Base-by-base conservation (phyloP, 2,888 invertebrate species). In the Tubiluchus corallicola region DNA sequence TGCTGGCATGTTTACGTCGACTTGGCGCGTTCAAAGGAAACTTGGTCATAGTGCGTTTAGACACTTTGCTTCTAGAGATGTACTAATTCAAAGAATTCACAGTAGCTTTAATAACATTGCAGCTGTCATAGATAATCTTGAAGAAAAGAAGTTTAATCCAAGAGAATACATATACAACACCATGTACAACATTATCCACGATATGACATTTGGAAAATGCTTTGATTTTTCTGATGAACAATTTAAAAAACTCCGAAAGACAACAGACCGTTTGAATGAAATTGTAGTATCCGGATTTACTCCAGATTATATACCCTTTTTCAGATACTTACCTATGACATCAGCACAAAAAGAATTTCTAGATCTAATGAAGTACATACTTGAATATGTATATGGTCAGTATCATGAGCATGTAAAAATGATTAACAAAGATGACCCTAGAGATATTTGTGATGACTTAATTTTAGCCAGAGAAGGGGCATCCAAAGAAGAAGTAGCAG, bases 31-130 rank as follows among this genome's bases (percentile, higher is more conserved):
- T 29, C 29, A 29, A n/a, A 9, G 29, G 9, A 29, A 29, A n/a
- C 29, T 29, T 29, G 29, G 9, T n/a, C 29, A 29, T n/a, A 29
- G 29, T 29, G 29, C 29, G 9, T 29, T 29, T 29, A 29, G 29
- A 29, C 29, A 29, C 29, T 29, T 29, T 29, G 29, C 29, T n/a
- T 29, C 29, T 29, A 29, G n/a, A n/a, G 29, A 29, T n/a, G 29
- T 29, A n/a, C n/a, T 29, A n/a, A n/a, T 29, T 9, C 29, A 29
- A n/a, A 29, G n/a, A 29, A 29, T 29, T 29, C 29, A 29, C 29
- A n/a, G n/a, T 9, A 29, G 29, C 29, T 29, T 29, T n/a, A 29
- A 29, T 29, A n/a, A 29, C n/a, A 29, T 29, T 29, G 9, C 29
- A 29, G 9, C 9, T 9, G n/a, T 29, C 9, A 9, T 29, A 9